Conservation (phyloP, 2,113 vertebrate genomes). For the Dicerorhinus sumatrensis region DNA sequence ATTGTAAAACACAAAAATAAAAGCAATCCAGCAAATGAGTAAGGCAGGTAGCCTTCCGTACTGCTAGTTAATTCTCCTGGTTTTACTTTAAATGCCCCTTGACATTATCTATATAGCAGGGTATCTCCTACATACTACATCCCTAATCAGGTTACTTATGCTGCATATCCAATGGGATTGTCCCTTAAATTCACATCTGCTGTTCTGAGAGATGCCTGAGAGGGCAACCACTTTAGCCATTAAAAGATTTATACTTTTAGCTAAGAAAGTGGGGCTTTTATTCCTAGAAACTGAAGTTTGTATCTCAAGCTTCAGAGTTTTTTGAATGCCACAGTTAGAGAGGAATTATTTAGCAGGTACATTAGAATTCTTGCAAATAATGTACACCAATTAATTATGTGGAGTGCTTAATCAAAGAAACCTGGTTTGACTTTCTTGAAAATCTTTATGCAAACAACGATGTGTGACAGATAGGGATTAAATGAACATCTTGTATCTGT, state of each 20-base stretch:
- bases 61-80: background rate
- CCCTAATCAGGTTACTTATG: background rate
- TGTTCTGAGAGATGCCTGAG: background rate
- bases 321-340: background rate
- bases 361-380: slow-evolving; percentile 35
- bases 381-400: background rate
- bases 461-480: background rate
- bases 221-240: background rate
- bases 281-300: slow-evolving; percentile 19
- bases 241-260: background rate
- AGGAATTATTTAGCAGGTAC: slow-evolving; percentile 10
- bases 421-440: background rate
- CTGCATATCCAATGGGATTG: background rate
- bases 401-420: slow-evolving; percentile 47
- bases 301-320: background rate
- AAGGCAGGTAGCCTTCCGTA: background rate
- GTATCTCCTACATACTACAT: background rate
- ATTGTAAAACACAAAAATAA: slow-evolving; percentile 32
- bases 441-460: background rate
- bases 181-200: background rate
- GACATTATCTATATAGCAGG: background rate
- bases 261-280: background rate
- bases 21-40: background rate
- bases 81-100: background rate
- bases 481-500: background rate